Evolutionary conservation across 2,797 vertebrate genomes (phyloP), one percentile per base, ranked within the genome.

Genomic region (Psittacula echo): DNA sequence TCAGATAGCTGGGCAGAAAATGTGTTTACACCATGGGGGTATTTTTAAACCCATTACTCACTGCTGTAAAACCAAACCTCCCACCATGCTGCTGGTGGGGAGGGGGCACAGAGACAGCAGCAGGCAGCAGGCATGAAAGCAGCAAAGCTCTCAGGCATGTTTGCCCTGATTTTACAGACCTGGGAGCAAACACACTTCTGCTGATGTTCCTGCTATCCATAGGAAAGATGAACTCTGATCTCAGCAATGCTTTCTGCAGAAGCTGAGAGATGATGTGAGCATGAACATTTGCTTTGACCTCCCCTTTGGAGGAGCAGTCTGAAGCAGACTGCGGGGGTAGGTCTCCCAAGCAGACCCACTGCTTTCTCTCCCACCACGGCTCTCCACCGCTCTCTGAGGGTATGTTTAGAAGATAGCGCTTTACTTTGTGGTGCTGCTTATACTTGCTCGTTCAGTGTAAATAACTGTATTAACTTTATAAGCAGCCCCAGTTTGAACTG

Each of bases 401-500:
- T 32, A 12, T 95, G 96, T 96, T 97, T 95, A 85, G 90, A 87
- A 90, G 90, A 94, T 29, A 87, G 54, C 1, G 2, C 65, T 93
- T 90, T 77, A 39, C 83, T 92, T 80, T 44, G 44, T 78, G 67
- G 64, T 0, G 0, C 86, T 95, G 94, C 93, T 96, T 96, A 95
- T 93, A 83, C 86, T 90, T 85, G 95, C 62, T 96, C 70, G 19
- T 87, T 89, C 92, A 61, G 50, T 94, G 92, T 96, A 95, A 96
- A 96, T 96, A 96, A 95, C 86, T 81, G 70, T 21, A 91, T 95
- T 95, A 96, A 94, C 84, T 95, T 94, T 94, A 96, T 5, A 95
- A 88, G 88, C 93, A 94, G 75, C 85, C 85, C 66, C 1, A 0
- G 73, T 86, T 77, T 95, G 91, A 94, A 77, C 89, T 75, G 66